A percentile compares a stretch with the other conserved stretches of the same genome.
These are phyloP conservation scores for Bubo blakistoni DNA, from an alignment of 2,113 vertebrate genomes.

Conservation along the genomic window DNA sequence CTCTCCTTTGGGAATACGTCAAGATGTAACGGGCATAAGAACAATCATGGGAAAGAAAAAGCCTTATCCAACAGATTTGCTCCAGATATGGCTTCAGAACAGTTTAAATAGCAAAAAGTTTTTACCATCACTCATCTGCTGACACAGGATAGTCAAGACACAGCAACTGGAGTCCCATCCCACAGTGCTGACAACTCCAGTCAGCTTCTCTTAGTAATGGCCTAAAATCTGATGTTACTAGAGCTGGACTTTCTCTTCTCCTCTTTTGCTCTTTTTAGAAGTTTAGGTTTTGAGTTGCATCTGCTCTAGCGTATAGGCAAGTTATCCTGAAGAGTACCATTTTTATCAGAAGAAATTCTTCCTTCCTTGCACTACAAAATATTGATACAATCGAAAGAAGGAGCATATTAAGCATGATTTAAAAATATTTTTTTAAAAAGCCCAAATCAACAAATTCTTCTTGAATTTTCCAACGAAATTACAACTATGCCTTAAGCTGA, in stretches of 20 bases:
- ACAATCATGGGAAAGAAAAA: fast-evolving
- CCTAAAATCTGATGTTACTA: background rate
- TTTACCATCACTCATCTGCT: background rate
- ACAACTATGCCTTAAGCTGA: background rate
- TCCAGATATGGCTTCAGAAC: background rate
- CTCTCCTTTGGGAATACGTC: background rate
- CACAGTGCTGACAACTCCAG: background rate
- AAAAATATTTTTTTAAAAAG: background rate
- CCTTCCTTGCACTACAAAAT: background rate
- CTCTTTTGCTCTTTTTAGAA: background rate
- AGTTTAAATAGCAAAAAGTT: background rate
- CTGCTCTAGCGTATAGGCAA: background rate
- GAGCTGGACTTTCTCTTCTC: background rate
- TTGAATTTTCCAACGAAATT: background rate
- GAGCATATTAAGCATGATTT: background rate
- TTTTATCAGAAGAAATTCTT: background rate
- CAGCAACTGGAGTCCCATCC: background rate
- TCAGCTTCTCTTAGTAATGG: background rate
- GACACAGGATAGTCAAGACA: background rate
- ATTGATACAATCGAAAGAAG: background rate
- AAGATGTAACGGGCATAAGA: background rate
- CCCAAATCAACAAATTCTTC: background rate
- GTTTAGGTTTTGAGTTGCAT: background rate
- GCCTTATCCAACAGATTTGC: background rate
- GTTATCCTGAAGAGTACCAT: background rate